phyloP scores from a whole-genome alignment of 1,140 invertebrate genomes.

The Orchestia grillus region DNA sequence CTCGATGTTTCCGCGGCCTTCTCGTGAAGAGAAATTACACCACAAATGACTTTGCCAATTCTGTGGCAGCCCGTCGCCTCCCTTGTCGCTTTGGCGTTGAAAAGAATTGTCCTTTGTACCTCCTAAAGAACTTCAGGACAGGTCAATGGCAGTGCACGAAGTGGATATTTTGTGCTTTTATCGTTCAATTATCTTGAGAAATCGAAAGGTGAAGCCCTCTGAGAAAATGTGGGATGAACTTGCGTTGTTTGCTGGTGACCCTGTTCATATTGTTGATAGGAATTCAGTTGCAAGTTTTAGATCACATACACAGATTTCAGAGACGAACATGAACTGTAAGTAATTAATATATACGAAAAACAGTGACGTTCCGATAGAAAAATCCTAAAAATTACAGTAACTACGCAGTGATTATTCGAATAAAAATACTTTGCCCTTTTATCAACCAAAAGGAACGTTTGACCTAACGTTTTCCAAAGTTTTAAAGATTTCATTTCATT shows the following conservation, averaged over 20 bases:
- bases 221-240: not conserved
- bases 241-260: not conserved
- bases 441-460: too few relatives aligned
- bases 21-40: not conserved
- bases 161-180: not conserved
- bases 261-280: too few relatives aligned
- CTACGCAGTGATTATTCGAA: too few relatives aligned
- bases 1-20: not conserved
- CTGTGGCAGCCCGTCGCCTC: not conserved
- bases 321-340: too few relatives aligned
- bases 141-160: not conserved
- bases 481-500: too few relatives aligned
- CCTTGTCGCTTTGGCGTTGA: not conserved
- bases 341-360: too few relatives aligned
- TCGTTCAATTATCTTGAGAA: not conserved
- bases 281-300: too few relatives aligned
- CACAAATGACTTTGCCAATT: constrained; percentile 1
- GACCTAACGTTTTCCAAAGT: too few relatives aligned
- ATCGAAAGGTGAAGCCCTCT: not conserved
- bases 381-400: too few relatives aligned
- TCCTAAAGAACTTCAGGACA: not conserved
- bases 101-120: not conserved
- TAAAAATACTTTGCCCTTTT: too few relatives aligned
- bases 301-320: too few relatives aligned
- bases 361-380: too few relatives aligned